These are phyloP conservation scores for Ceramica pisi DNA, from an alignment of 2,888 invertebrate species.

Conservation along the genomic window DNA sequence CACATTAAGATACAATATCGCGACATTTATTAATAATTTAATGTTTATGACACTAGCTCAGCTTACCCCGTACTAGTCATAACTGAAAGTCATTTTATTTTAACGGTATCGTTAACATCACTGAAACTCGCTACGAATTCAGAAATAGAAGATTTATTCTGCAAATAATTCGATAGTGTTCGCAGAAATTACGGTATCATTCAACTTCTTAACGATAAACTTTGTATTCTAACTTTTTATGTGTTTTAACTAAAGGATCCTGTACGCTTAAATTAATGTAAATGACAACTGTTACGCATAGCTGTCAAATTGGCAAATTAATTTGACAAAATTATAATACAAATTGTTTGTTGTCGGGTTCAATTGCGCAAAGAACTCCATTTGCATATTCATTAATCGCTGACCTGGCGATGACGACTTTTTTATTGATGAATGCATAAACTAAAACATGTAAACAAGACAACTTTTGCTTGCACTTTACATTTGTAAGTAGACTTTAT, in stretches of 20 bases:
- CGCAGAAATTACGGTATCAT: not conserved
- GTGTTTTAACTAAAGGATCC: not conserved
- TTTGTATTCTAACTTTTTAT: not conserved
- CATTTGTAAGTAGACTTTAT: constrained; percentile 23
- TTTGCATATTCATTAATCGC: constrained; percentile 86
- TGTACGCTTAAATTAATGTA: constrained; percentile 17
- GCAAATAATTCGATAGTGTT: not conserved
- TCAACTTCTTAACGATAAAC: not conserved
- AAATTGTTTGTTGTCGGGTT: constrained; percentile 83
- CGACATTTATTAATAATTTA: constrained; percentile 24
- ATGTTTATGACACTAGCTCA: constrained; percentile 6
- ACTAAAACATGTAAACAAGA: constrained; percentile 55
- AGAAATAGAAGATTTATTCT: constrained; percentile 4
- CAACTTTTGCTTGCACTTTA: constrained; percentile 41
- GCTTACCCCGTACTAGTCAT: constrained; percentile 2
- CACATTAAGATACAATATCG: constrained; percentile 5
- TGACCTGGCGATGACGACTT: constrained; percentile 70
- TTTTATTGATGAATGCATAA: constrained; percentile 62
- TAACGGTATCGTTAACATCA: constrained; percentile 35
- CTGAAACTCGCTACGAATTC: constrained; percentile 16
- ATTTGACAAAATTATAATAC: constrained; percentile 79
- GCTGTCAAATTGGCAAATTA: constrained; percentile 42
- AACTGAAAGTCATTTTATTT: constrained; percentile 18
- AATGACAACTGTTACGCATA: constrained; percentile 28
- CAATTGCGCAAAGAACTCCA: constrained; percentile 83